phyloP scores from a whole-genome alignment of 1,140 invertebrate genomes.

The Saccostrea glomerata region DNA sequence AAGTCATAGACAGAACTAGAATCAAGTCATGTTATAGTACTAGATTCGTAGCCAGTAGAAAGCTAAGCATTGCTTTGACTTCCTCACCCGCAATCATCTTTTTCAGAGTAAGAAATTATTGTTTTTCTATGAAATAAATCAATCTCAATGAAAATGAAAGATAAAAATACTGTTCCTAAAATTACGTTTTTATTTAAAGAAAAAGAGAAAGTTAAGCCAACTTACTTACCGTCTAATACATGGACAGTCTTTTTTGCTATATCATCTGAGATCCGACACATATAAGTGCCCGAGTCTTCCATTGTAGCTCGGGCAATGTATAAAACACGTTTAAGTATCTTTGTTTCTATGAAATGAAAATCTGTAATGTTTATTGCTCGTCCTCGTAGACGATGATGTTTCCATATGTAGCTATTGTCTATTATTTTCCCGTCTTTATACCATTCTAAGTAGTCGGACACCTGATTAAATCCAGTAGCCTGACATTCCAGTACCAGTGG shows the following conservation, averaged over 20 bases:
- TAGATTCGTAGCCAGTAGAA: no score
- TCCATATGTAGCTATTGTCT: conserved; percentile 6
- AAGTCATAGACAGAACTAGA: no score
- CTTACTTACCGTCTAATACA: conserved; percentile 10
- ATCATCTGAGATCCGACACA: conserved; percentile 17
- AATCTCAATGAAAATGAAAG: no score
- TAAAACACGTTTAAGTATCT: not conserved
- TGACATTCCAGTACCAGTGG: conserved; percentile 54
- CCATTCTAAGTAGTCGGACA: conserved; percentile 60
- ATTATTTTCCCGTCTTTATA: conserved; percentile 62
- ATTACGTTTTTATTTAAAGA: not conserved
- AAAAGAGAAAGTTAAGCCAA: no score
- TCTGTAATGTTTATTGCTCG: conserved; percentile 29
- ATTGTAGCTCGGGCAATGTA: not conserved
- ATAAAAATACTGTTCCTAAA: not conserved
- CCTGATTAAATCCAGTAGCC: conserved; percentile 53
- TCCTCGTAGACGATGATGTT: conserved; percentile 2
- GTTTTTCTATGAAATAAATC: no score
- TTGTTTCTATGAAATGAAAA: conserved; percentile 16
- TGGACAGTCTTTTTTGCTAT: conserved; percentile 19
- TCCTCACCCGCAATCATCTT: no score
- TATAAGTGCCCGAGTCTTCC: conserved; percentile 19
- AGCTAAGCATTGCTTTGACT: no score
- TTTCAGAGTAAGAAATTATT: no score
- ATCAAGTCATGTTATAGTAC: no score